A percentile compares a stretch with the other conserved stretches of the same genome.
Evolutionary conservation across 2,888 invertebrate species (phyloP).

Genomic region (Ypsolopha scabrella): DNA sequence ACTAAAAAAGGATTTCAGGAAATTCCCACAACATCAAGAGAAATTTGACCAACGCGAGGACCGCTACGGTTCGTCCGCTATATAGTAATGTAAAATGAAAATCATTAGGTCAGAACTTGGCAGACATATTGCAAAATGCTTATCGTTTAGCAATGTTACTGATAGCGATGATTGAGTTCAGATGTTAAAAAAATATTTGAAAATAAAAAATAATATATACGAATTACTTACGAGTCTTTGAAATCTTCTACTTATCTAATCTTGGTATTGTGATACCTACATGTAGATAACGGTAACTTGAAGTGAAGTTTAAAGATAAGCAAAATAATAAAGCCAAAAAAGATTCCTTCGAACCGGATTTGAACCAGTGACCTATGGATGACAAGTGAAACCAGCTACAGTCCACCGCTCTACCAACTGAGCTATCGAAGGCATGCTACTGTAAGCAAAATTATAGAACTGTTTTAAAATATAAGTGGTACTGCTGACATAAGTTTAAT

Average conservation of each 20-base stretch:
- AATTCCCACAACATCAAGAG: no score
- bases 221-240: no score
- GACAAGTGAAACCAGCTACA: conserved; percentile 25
- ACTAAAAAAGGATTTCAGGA: no score
- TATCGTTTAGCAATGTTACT: no score
- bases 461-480: neutral
- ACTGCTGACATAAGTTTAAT: neutral
- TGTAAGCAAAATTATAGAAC: neutral
- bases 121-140: no score
- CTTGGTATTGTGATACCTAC: neutral
- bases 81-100: no score
- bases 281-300: no score
- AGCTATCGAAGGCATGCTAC: conserved; percentile 59
- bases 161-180: neutral
- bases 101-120: no score
- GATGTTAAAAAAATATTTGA: neutral
- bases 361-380: conserved; percentile 55
- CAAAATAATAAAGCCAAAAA: conserved; percentile 12
- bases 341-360: conserved; percentile 70
- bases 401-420: conserved; percentile 71
- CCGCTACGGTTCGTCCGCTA: no score
- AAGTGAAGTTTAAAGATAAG: no score
- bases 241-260: no score
- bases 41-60: neutral
- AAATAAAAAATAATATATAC: neutral